Evolutionary conservation across 2,888 invertebrate genomes (phyloP).

Genomic region (Iselma pallidipennis): DNA sequence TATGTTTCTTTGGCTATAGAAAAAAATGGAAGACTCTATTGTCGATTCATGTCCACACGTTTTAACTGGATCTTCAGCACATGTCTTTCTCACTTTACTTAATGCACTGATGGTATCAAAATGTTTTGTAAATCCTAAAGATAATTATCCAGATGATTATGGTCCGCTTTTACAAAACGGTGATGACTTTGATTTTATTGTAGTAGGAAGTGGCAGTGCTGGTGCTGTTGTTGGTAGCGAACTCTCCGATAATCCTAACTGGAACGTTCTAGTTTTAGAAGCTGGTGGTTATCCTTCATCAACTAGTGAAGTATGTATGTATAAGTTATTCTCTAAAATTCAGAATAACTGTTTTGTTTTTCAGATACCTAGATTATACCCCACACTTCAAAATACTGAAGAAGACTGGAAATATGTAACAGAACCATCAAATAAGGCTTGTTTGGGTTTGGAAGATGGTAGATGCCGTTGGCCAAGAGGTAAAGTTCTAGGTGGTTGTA

Average conservation of each 20-base stretch:
- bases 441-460: slow-evolving; percentile 47
- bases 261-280: slow-evolving; percentile 59
- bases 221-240: slow-evolving; percentile 60
- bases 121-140: slow-evolving; percentile 21
- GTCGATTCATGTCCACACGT: slow-evolving; percentile 30
- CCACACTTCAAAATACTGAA: slow-evolving; percentile 39
- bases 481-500: slow-evolving; percentile 68
- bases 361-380: slow-evolving; percentile 54
- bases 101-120: slow-evolving; percentile 63
- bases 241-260: slow-evolving; percentile 54
- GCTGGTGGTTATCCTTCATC: slow-evolving; percentile 58
- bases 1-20: too few relatives aligned
- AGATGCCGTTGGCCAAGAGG: slow-evolving; percentile 62
- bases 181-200: slow-evolving; percentile 58
- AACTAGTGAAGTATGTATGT: slow-evolving; percentile 51
- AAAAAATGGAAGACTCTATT: not conserved
- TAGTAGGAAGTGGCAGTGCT: slow-evolving; percentile 59
- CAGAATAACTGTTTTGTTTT: slow-evolving; percentile 28
- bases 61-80: slow-evolving; percentile 54
- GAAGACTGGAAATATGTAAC: slow-evolving; percentile 56
- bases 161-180: slow-evolving; percentile 29
- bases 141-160: slow-evolving; percentile 39
- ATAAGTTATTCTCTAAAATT: not conserved
- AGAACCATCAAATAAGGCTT: slow-evolving; percentile 54
- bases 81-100: slow-evolving; percentile 63